phyloP scores from a whole-genome alignment of 2,888 invertebrate genomes.

The Frankliniella intonsa region DNA sequence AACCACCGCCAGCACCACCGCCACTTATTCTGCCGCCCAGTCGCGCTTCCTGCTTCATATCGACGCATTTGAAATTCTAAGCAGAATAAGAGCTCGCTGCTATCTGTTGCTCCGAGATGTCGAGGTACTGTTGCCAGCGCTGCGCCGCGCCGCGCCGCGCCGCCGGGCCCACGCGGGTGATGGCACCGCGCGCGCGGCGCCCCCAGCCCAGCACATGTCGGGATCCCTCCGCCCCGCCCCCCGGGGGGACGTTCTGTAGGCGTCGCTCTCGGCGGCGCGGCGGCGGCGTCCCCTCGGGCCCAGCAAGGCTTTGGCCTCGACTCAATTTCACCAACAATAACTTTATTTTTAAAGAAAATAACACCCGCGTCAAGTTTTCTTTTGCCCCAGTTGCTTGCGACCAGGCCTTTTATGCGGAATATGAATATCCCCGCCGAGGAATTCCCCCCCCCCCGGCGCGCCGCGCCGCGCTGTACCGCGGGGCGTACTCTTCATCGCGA shows the following conservation, averaged over 20 bases:
- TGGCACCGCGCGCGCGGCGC: background rate
- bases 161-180: background rate
- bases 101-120: background rate
- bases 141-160: background rate
- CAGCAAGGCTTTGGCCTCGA: too few relatives aligned
- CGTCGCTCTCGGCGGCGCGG: too few relatives aligned
- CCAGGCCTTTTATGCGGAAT: too few relatives aligned
- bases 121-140: background rate
- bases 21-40: background rate
- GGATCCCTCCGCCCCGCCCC: background rate
- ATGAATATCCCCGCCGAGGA: too few relatives aligned
- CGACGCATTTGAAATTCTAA: constrained; percentile 23
- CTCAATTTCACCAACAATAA: too few relatives aligned
- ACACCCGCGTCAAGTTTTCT: too few relatives aligned
- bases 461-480: too few relatives aligned
- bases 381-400: too few relatives aligned
- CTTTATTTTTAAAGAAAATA: too few relatives aligned
- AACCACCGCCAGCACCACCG: background rate
- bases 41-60: background rate
- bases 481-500: too few relatives aligned
- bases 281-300: too few relatives aligned
- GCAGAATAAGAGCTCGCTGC: background rate
- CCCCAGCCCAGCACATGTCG: background rate
- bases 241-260: background rate
- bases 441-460: too few relatives aligned